Percentiles rank a stretch among this genome's conserved stretches.
phyloP scores from a whole-genome alignment of 1,140 invertebrate genomes.

The Euura saliciscinereae region DNA sequence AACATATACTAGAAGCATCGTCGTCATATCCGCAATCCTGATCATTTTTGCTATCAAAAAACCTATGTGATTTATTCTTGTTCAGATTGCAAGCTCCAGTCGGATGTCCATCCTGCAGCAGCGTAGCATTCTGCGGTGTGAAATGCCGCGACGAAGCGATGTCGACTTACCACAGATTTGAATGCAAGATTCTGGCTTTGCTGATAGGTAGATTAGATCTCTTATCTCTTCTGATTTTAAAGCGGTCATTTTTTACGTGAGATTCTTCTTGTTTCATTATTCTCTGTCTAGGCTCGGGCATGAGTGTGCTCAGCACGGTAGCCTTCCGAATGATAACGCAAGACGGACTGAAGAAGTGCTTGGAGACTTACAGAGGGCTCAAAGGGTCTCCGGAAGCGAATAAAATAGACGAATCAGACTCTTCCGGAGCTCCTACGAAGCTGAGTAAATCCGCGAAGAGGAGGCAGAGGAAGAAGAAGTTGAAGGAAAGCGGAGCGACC shows the following conservation, averaged over 20 bases:
- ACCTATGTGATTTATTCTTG: too few species aligned
- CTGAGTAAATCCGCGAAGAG: conserved; percentile 40
- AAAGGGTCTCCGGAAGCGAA: conserved; percentile 18
- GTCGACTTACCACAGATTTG: conserved; percentile 77
- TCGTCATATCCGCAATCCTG: too few species aligned
- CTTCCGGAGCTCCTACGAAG: background rate
- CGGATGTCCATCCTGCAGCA: conserved; percentile 77
- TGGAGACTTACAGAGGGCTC: conserved; percentile 54
- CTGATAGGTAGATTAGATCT: conserved; percentile 64
- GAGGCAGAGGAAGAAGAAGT: conserved; percentile 36
- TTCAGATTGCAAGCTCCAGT: conserved; percentile 66
- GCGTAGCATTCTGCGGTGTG: conserved; percentile 76
- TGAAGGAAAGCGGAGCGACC: conserved; percentile 43
- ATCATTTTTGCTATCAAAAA: too few species aligned
- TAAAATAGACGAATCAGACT: background rate
- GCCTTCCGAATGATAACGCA: conserved; percentile 79
- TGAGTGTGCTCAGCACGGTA: conserved; percentile 79
- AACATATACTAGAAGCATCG: too few species aligned
- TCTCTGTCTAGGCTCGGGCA: conserved; percentile 68
- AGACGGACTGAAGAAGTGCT: conserved; percentile 58
- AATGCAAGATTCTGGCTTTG: conserved; percentile 79
- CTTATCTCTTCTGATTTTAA: background rate
- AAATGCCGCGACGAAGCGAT: conserved; percentile 72
- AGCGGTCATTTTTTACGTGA: background rate
- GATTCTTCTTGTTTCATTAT: background rate